These are phyloP conservation scores for Enteromius treurensis DNA, from an alignment of 2,797 vertebrate species.

Conservation along the genomic window DNA sequence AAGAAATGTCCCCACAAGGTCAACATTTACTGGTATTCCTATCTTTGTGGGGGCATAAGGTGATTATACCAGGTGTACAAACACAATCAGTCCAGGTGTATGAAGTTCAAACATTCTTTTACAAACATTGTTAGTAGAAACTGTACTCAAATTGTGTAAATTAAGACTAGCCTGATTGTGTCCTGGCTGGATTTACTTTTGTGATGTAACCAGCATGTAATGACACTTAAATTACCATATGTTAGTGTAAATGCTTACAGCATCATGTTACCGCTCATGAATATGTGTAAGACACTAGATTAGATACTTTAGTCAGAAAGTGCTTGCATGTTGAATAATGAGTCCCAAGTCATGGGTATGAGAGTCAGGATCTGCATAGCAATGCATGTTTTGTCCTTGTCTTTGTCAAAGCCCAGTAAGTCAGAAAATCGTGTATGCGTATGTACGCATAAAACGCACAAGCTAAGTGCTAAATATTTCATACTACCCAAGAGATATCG, in stretches of 20 bases:
- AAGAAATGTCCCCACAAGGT: too few species aligned
- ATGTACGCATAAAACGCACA: conserved; percentile 26
- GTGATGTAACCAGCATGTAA: conserved; percentile 37
- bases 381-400: conserved; percentile 46
- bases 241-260: conserved; percentile 36
- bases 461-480: conserved; percentile 21
- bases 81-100: conserved; percentile 9
- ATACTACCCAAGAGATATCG: background rate
- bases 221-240: conserved; percentile 38
- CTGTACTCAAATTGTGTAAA: conserved; percentile 9
- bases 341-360: conserved; percentile 41
- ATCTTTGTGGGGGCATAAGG: too few species aligned
- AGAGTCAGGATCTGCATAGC: conserved; percentile 48
- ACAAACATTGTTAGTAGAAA: background rate
- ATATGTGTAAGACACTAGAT: conserved; percentile 41
- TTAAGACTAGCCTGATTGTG: conserved; percentile 34
- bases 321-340: conserved; percentile 43
- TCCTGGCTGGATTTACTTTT: conserved; percentile 14
- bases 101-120: background rate
- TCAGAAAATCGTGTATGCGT: conserved; percentile 48
- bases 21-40: too few species aligned
- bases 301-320: conserved; percentile 32
- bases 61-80: too few species aligned
- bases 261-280: conserved; percentile 24
- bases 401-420: conserved; percentile 49